Evolutionary conservation across 2,797 vertebrate genomes (phyloP), one percentile per base, ranked within the genome.

Genomic region (Alfaro cultratus): DNA sequence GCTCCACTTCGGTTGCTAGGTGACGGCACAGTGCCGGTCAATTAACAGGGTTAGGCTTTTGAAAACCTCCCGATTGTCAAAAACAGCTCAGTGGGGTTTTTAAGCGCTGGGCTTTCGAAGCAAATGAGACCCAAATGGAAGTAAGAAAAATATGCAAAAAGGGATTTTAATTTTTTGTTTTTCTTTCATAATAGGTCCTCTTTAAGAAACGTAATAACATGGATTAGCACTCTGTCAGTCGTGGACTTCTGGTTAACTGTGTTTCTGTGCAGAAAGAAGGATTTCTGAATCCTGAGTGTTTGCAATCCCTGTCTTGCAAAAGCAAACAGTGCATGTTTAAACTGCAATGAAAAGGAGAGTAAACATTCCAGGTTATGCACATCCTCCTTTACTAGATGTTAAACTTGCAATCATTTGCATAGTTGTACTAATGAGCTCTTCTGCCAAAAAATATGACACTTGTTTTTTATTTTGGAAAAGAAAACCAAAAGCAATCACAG

Each of bases 321-420:
- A 18, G 13, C 46, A 49, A 51, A 49, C 45, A 1, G 26, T 55
- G 26, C 51, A 53, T 11, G 23, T 53, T 53, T 26, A 10, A 53
- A 26, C 51, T n/a, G 9, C 3, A 47, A 1, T 15, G 29, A 29
- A 43, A 45, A 23, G 6, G 36, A 46, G 6, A 53, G 23, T 13
- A 21, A 31, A 23, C 0, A 2, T 5, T 76, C 43, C 36, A 11
- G 73, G 62, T 4, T 36, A 81, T 43, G 53, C 43, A 46, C 21
- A 51, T 70, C 36, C 45, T 55, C 3, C 13, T 6, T 8, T 64
- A 34, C 31, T 72, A 70, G 75, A 31, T 13, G 0, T 16, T 68
- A 49, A 34, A 79, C 76, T 46, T 84, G 18, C 10, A n/a, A 11
- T 55, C 26, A 85, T 90, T 91, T 89, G 85, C 87, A 91, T 87